Evolutionary conservation across 1,140 invertebrate genomes (phyloP), one percentile per base, ranked within the genome.

Genomic region (Ylistrum balloti): DNA sequence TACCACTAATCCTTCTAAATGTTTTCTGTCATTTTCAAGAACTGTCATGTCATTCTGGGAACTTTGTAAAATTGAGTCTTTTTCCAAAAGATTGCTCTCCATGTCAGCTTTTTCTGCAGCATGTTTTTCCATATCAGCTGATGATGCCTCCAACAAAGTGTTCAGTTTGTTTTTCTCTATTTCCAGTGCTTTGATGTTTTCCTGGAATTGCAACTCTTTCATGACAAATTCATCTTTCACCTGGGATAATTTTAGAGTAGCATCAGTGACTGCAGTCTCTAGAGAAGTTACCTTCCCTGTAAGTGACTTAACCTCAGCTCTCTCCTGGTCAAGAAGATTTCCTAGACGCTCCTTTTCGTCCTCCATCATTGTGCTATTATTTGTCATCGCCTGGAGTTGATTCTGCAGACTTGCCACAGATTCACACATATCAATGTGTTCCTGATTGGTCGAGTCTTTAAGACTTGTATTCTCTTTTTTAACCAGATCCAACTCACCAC

Each of bases 41-140:
- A 74, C 56, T 28, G 56, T 17, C 22, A 74, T 22, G n/a, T 74
- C 56, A 74, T 74, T 74, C 56, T n/a, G 56, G 28, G 56, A 74
- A n/a, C 22, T 74, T 28, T 74, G 56, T 88, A 35, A 28, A 74
- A 74, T n/a, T 74, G 56, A 74, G 56, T 74, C 56, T 28, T 28
- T 74, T n/a, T 88, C 88, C 85, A 35, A 90, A 7, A 87, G 87
- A n/a, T 93, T 88, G 86, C 41, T 85, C 38, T 88, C 32, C 34
- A 87, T 88, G n/a, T 90, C 38, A 85, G 35, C 28, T 41, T 92
- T 89, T n/a, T 88, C 33, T 28, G 45, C 86, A 0, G 35, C 34
- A 38, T 88, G 89, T 41, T 93, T 90, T 56, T 88, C 89, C 11
- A 91, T 20, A 3, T 89, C 90, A 28, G 86, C 33, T 9, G 88